Base-by-base conservation (phyloP, 2,113 vertebrate species). In the Coptodon bakossiorum region DNA sequence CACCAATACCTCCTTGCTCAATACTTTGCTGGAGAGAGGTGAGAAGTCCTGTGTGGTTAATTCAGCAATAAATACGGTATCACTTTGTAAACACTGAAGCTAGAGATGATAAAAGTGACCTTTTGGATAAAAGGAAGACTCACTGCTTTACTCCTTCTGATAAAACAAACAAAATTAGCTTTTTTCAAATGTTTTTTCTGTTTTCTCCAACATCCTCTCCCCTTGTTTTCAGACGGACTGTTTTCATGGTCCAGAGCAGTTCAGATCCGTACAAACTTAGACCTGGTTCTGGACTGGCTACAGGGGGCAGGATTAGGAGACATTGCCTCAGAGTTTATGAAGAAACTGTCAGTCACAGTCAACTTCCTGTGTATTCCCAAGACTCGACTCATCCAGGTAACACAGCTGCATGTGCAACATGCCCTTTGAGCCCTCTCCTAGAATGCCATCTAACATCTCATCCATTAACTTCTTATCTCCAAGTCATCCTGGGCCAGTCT, bases 1-100 rank as follows among this genome's bases (percentile, higher is more conserved):
- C 96, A 98, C 97, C 95, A 98, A 98, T 86, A 98, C 98, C 5
- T 98, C 98, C n/a, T 95, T 98, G 87, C 97, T 98, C 92, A 98
- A 98, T 88, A 98, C 98, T 3, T 92, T 98, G 89, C 96, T 98
- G 95, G 98, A 98, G 92, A 96, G 97, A 97, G 98, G 98, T 98
- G 93, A 95, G 93, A 88, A 24, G 29, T 24, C 59, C 10, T 22
- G 12, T n/a, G 43, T 19, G 11, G n/a, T 40, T 63, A 78, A 78
- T 27, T 38, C 10, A 54, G 12, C 68, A 52, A 24, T 50, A 66
- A 66, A 22, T 40, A 27, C 7, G 7, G 9, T 61, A 56, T 66
- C 16, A 5, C 19, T 16, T 13, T 22, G 9, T 34, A 76, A 76
- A 76, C 29, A 45, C 68, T 61, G 4, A 43, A 19, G 54, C 24